A percentile compares a stretch with the other conserved stretches of the same genome.
These are phyloP conservation scores for Halesus radiatus DNA, from an alignment of 1,140 invertebrate species.

Conservation along the genomic window DNA sequence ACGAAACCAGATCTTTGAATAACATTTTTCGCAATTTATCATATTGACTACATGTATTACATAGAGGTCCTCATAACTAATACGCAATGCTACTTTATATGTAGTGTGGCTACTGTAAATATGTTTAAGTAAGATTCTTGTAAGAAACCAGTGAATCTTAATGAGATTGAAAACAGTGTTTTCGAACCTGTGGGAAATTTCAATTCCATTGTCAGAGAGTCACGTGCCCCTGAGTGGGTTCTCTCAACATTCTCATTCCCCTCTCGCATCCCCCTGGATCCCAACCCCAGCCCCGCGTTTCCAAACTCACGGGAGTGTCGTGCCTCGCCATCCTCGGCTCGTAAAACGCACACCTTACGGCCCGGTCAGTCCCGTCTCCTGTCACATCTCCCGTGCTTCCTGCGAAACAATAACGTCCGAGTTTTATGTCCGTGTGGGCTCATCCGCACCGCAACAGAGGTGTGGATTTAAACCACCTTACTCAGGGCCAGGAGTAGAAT, in stretches of 20 bases:
- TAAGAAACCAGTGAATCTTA: constrained; percentile 14
- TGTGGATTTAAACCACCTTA: neutral
- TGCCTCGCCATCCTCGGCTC: constrained; percentile 1
- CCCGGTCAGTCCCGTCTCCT: constrained; percentile 18
- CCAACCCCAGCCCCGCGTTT: neutral
- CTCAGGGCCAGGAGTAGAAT: neutral
- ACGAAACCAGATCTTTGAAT: too few species aligned
- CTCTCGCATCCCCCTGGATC: too few species aligned
- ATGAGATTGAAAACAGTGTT: constrained; percentile 14
- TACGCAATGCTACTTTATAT: too few species aligned
- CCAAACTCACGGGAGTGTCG: neutral
- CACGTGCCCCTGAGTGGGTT: neutral
- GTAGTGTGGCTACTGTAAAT: too few species aligned
- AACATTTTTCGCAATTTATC: too few species aligned
- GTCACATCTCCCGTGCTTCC: constrained; percentile 26
- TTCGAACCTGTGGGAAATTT: constrained; percentile 9
- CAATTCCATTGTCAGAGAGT: neutral
- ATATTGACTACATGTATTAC: too few species aligned
- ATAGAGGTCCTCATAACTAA: too few species aligned
- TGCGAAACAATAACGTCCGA: constrained; percentile 11
- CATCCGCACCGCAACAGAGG: neutral
- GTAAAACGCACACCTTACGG: constrained; percentile 36
- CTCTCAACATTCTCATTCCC: too few species aligned
- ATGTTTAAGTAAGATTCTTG: neutral
- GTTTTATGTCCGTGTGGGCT: constrained; percentile 16